Percentiles rank a stretch among this genome's conserved stretches.
phyloP scores from a whole-genome alignment of 2,888 invertebrate genomes.

The Synergus japonicus region DNA sequence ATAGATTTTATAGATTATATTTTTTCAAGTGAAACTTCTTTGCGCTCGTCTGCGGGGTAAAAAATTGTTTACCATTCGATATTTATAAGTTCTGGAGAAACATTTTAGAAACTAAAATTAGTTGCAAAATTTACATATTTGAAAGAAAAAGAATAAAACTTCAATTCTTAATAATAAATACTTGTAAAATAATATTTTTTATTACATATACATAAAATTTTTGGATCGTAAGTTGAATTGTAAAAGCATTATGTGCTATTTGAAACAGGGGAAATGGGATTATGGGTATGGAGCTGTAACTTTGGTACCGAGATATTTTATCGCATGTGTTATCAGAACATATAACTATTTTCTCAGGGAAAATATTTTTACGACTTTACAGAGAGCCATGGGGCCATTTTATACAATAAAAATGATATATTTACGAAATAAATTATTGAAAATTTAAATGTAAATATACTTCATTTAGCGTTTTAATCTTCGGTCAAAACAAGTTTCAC shows the following conservation, averaged over 20 bases:
- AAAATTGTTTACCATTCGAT: too few species aligned
- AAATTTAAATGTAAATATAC: not conserved
- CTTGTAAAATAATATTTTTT: not conserved
- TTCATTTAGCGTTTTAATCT: not conserved
- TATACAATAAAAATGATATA: not conserved
- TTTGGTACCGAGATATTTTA: constrained; percentile 37
- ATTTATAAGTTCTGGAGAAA: too few species aligned
- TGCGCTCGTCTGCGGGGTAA: too few species aligned
- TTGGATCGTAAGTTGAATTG: not conserved
- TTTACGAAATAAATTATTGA: constrained; percentile 1
- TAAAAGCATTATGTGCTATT: too few species aligned
- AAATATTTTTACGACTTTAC: constrained; percentile 53
- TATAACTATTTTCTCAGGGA: constrained; percentile 13
- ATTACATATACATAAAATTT: not conserved
- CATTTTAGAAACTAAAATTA: too few species aligned
- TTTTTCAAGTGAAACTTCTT: too few species aligned
- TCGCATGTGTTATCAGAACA: constrained; percentile 17
- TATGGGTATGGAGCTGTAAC: constrained; percentile 70
- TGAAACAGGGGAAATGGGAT: not conserved
- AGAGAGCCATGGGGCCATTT: not conserved
- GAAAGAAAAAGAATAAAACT: too few species aligned
- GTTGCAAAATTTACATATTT: too few species aligned
- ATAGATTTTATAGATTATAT: too few species aligned
- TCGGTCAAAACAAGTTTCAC: not conserved
- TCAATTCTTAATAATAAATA: too few species aligned